These are phyloP conservation scores for Phlogophora meticulosa DNA, from an alignment of 2,888 invertebrate genomes.

Conservation along the genomic window DNA sequence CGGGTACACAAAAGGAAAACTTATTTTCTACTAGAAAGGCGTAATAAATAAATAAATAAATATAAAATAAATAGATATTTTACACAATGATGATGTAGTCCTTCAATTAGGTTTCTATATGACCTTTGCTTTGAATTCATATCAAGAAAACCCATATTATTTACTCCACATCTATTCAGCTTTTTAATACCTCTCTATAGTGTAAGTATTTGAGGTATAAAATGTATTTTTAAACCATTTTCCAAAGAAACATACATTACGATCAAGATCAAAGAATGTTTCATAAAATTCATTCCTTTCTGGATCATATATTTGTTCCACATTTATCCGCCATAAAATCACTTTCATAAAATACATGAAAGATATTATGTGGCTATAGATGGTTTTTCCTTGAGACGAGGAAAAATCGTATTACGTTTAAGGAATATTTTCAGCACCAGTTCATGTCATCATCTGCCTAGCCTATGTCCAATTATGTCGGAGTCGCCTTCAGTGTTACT, in stretches of 20 bases:
- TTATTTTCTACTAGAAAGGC: no score
- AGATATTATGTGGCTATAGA: neutral
- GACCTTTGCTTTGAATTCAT: no score
- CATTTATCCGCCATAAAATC: slow-evolving; percentile 17
- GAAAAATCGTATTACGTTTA: neutral
- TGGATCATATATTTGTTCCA: neutral
- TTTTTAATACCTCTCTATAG: neutral
- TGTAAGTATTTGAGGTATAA: slow-evolving; percentile 6
- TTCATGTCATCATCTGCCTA: neutral
- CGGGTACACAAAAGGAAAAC: no score
- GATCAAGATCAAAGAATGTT: slow-evolving; percentile 9
- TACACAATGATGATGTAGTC: no score
- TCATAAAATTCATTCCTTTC: slow-evolving; percentile 1
- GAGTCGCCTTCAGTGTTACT: no score
- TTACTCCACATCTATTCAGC: neutral
- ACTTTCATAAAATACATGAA: neutral
- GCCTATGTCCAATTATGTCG: no score
- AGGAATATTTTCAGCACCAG: neutral
- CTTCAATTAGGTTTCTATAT: no score
- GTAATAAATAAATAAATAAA: no score
- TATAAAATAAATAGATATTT: no score
- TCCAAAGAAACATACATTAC: slow-evolving; percentile 1
- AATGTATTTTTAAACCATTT: neutral
- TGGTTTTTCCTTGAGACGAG: neutral
- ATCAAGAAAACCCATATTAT: no score